Conservation (phyloP, 2,888 invertebrate species). For the Teinopalpus imperialis region DNA sequence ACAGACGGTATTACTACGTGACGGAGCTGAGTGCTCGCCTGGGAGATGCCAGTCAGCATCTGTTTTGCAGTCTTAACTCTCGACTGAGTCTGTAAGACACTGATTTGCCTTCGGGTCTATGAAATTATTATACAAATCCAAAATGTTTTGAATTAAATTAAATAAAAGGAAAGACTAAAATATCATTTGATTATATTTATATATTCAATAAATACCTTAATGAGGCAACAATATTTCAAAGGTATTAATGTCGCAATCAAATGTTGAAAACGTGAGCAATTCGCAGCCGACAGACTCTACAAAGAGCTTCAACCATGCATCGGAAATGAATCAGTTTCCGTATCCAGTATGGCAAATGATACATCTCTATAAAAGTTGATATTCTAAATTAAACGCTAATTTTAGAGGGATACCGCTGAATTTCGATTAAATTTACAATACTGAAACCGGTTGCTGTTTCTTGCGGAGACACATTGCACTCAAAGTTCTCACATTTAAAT, state of each 20-base stretch:
- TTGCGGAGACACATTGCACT: constrained; percentile 53
- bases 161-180: constrained; percentile 17
- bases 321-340: constrained; percentile 81
- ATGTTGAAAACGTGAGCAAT: constrained; percentile 77
- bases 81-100: constrained; percentile 38
- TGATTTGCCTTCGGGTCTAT: constrained; percentile 32
- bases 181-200: constrained; percentile 26
- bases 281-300: constrained; percentile 71
- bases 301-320: constrained; percentile 78
- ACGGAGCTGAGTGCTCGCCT: constrained; percentile 61
- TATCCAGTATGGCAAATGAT: constrained; percentile 71
- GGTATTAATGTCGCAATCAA: constrained; percentile 76
- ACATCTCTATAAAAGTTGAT: constrained; percentile 52
- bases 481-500: constrained; percentile 55
- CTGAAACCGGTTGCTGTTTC: constrained; percentile 50
- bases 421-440: constrained; percentile 38
- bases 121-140: constrained; percentile 33
- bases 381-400: constrained; percentile 54
- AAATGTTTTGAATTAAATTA: constrained; percentile 21
- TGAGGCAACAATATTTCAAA: constrained; percentile 39
- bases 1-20: constrained; percentile 70
- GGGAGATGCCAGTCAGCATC: constrained; percentile 76
- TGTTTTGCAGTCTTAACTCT: constrained; percentile 64
- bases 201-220: constrained; percentile 25
- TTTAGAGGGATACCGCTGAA: constrained; percentile 45